Evolutionary conservation across 2,113 vertebrate species (phyloP).

Genomic region (Pelecanoides urinatrix): DNA sequence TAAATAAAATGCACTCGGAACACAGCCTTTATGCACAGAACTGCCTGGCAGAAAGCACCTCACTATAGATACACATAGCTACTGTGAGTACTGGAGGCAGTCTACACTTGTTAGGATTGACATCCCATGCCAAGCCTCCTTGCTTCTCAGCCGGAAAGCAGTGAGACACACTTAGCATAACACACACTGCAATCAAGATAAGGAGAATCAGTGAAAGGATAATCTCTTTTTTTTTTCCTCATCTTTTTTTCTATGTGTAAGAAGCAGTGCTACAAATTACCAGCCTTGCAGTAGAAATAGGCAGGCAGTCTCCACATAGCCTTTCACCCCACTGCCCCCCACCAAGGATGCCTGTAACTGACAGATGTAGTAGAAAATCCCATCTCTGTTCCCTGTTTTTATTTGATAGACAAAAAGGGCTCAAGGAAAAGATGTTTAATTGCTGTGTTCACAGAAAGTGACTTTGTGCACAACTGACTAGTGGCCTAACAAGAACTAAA

Average conservation of each 20-base stretch:
- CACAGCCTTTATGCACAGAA: not conserved
- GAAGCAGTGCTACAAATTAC: not conserved
- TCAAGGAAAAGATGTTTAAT: not conserved
- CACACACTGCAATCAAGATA: not conserved
- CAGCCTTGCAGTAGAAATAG: not conserved
- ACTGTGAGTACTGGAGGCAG: not conserved
- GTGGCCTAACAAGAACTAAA: not conserved
- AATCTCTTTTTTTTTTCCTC: not conserved
- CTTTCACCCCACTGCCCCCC: not conserved
- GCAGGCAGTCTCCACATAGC: not conserved
- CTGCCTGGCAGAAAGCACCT: not conserved
- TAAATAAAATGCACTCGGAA: not conserved
- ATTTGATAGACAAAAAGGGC: not conserved
- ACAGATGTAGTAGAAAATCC: not conserved
- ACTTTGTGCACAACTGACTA: not conserved
- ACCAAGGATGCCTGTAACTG: not conserved
- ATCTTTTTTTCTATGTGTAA: not conserved
- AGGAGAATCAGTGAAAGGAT: not conserved
- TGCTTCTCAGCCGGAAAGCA: not conserved
- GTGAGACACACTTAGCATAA: not conserved
- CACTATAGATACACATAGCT: not conserved
- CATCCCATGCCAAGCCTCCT: not conserved
- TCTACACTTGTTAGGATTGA: not conserved
- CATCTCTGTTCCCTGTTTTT: not conserved
- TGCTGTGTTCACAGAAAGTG: not conserved